Evolutionary conservation across 2,888 invertebrate genomes (phyloP).

Genomic region (Buathra laborator): DNA sequence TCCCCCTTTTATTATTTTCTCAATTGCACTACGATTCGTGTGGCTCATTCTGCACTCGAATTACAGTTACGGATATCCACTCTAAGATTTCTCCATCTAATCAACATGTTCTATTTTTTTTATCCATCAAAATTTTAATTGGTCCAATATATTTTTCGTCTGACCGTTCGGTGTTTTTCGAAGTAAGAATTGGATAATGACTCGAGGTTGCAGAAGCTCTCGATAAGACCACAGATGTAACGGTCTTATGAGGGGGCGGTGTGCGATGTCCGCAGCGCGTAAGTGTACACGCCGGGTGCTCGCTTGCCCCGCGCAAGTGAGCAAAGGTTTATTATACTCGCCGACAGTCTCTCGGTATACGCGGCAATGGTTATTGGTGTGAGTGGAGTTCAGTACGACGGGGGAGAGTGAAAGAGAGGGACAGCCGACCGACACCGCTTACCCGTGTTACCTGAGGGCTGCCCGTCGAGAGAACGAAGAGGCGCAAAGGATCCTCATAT

Average conservation of each 20-base stretch:
- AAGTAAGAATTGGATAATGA: slow-evolving; percentile 42
- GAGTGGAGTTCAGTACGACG: slow-evolving; percentile 12
- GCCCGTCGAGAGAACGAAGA: slow-evolving; percentile 59
- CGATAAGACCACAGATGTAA: too few species aligned
- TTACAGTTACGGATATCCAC: not conserved
- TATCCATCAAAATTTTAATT: not conserved
- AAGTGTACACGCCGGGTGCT: slow-evolving; percentile 59
- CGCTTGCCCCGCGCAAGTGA: slow-evolving; percentile 8
- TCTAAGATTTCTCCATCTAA: not conserved
- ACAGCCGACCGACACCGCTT: slow-evolving; percentile 55
- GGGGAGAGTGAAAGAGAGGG: slow-evolving; percentile 22
- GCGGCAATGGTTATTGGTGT: slow-evolving; percentile 10
- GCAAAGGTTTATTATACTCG: slow-evolving; percentile 23
- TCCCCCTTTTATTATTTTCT: slow-evolving; percentile 41
- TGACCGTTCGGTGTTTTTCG: not conserved
- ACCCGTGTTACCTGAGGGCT: slow-evolving; percentile 61
- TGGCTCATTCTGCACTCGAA: not conserved
- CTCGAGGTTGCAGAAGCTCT: slow-evolving; percentile 57
- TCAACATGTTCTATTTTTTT: not conserved
- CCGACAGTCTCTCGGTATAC: slow-evolving; percentile 18
- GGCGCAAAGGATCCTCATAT: slow-evolving; percentile 33
- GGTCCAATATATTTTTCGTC: not conserved
- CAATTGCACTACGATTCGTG: not conserved
- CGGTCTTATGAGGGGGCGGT: slow-evolving; percentile 5
- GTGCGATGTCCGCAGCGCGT: slow-evolving; percentile 31